These are phyloP conservation scores for Pterois miles DNA, from an alignment of 2,797 vertebrate species.

Conservation along the genomic window DNA sequence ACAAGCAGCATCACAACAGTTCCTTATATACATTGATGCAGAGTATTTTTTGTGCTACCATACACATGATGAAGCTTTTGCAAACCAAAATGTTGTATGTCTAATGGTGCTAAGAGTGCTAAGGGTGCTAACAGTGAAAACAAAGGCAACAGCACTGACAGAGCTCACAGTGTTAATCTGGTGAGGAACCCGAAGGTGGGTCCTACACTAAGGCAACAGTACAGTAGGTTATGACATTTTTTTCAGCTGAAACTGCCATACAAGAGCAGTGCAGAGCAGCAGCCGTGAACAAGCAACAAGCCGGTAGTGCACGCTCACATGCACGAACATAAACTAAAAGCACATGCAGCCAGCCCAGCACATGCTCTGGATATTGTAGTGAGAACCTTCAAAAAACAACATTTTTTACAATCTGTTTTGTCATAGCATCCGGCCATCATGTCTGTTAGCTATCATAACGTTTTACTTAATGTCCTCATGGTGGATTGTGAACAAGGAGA, in stretches of 20 bases:
- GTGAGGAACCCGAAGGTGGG: too few species aligned
- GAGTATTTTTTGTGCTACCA: not conserved
- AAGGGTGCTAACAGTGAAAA: not conserved
- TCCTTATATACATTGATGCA: not conserved
- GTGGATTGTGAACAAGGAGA: not conserved
- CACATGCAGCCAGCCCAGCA: too few species aligned
- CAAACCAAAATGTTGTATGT: not conserved
- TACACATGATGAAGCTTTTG: not conserved
- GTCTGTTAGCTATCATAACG: not conserved
- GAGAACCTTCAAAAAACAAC: not conserved
- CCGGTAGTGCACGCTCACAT: too few species aligned
- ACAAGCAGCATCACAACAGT: not conserved
- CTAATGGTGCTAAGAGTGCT: not conserved
- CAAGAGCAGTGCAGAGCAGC: too few species aligned
- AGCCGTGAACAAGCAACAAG: too few species aligned
- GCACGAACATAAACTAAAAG: too few species aligned
- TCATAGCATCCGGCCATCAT: not conserved
- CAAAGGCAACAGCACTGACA: too few species aligned
- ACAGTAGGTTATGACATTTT: accelerated
- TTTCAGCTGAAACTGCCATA: too few species aligned
- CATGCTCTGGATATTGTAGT: too few species aligned
- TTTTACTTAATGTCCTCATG: not conserved
- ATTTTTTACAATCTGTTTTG: not conserved
- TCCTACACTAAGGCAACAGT: too few species aligned
- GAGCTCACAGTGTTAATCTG: too few species aligned